Percentiles rank a stretch among this genome's conserved stretches.
phyloP scores from a whole-genome alignment of 1,140 invertebrate genomes.

The Cydia splendana region DNA sequence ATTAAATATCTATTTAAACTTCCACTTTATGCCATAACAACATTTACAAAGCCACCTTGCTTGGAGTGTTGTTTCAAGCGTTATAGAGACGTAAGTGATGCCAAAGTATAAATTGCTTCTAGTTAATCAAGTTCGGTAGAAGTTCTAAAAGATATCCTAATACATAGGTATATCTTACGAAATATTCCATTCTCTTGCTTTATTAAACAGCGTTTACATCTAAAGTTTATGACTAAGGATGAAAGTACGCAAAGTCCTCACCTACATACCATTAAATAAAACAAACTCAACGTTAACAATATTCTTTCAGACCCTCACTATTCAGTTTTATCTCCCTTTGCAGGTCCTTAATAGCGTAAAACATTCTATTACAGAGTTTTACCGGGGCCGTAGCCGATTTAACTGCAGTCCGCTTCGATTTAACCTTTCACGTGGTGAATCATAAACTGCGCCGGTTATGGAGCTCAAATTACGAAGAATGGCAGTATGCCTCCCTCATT shows the following conservation, averaged over 20 bases:
- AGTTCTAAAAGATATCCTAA: no score
- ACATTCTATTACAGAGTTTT: slow-evolving; percentile 49
- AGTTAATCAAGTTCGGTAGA: no score
- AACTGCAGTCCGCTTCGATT: slow-evolving; percentile 53
- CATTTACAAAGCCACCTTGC: no score
- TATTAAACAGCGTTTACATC: no score
- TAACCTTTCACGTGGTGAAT: slow-evolving; percentile 65
- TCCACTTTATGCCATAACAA: no score
- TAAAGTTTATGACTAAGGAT: no score
- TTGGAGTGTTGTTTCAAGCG: no score
- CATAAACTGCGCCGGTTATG: slow-evolving; percentile 69
- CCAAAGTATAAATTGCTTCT: no score
- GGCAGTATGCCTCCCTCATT: slow-evolving; percentile 61
- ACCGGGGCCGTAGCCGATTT: slow-evolving; percentile 52
- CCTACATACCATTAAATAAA: slow-evolving; percentile 16
- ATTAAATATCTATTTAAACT: no score
- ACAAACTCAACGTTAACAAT: background rate
- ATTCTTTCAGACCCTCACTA: slow-evolving; percentile 13
- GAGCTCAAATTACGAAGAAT: slow-evolving; percentile 64
- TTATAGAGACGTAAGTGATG: no score
- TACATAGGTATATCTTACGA: no score
- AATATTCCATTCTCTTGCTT: no score
- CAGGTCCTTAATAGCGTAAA: slow-evolving; percentile 36
- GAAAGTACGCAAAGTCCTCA: background rate
- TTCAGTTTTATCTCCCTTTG: background rate